phyloP scores from a whole-genome alignment of 2,888 invertebrate genomes.

The Alloplasta piceator region DNA sequence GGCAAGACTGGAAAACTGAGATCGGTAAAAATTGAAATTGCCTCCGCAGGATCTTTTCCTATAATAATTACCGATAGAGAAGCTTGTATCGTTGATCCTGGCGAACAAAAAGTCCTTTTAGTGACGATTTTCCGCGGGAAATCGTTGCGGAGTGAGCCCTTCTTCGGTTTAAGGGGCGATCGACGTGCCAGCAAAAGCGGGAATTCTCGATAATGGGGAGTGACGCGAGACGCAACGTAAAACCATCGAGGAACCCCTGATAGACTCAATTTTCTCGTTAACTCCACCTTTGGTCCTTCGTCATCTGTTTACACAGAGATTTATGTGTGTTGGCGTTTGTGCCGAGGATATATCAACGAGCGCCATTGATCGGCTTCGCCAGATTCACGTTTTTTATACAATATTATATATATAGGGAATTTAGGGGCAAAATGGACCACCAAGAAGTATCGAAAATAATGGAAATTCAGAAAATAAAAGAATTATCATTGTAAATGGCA shows the following conservation, averaged over 20 bases:
- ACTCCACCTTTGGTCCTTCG: slow-evolving; percentile 38
- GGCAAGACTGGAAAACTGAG: slow-evolving; percentile 11
- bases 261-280: slow-evolving; percentile 48
- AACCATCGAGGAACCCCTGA: slow-evolving; percentile 19
- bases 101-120: neutral
- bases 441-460: too few relatives aligned
- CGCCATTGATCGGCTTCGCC: slow-evolving; percentile 51
- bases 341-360: slow-evolving; percentile 21
- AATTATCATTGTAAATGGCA: too few relatives aligned
- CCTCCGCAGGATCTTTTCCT: slow-evolving; percentile 45
- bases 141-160: too few relatives aligned
- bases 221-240: slow-evolving; percentile 38
- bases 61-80: slow-evolving; percentile 12
- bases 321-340: slow-evolving; percentile 12
- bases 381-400: slow-evolving; percentile 27
- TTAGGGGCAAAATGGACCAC: too few relatives aligned
- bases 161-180: too few relatives aligned
- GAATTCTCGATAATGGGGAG: slow-evolving; percentile 43
- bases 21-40: slow-evolving; percentile 57
- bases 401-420: neutral
- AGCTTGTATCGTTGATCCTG: neutral
- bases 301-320: slow-evolving; percentile 28
- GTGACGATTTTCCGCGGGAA: neutral
- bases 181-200: too few relatives aligned
- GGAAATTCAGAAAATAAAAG: too few relatives aligned